These are phyloP conservation scores for Drosophila austrosaltans DNA, from an alignment of 2,888 invertebrate species.

Conservation along the genomic window DNA sequence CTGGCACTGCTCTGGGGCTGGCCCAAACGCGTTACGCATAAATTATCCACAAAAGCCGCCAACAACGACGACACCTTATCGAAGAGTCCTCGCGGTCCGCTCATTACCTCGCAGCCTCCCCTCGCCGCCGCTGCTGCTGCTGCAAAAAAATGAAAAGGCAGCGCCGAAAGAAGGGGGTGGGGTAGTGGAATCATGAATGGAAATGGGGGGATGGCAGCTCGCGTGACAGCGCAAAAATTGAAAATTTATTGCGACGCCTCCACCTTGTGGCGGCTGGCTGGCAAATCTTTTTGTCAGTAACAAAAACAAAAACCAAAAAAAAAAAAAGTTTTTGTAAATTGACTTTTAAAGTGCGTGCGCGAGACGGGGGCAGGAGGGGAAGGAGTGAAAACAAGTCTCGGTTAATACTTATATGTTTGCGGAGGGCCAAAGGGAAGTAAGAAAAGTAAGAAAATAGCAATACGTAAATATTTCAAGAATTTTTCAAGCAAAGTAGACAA, in stretches of 20 bases:
- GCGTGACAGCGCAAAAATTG: constrained; percentile 73
- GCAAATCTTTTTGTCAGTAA: constrained; percentile 9
- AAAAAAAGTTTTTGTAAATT: constrained; percentile 57
- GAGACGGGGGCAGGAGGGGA: not conserved
- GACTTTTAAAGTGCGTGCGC: constrained; percentile 64
- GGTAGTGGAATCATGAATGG: not conserved
- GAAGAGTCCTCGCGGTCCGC: constrained; percentile 52
- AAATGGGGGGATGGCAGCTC: constrained; percentile 34
- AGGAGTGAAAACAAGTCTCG: not conserved
- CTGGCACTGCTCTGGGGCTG: constrained; percentile 25
- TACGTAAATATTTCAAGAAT: constrained; percentile 20
- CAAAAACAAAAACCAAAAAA: constrained; percentile 32
- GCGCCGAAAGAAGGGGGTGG: not conserved
- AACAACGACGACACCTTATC: constrained; percentile 70
- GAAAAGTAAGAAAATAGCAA: not conserved
- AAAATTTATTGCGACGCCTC: constrained; percentile 75
- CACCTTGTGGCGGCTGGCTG: constrained; percentile 54
- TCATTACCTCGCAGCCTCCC: constrained; percentile 63
- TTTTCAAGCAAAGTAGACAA: constrained; percentile 17
- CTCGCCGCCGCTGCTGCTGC: not conserved
- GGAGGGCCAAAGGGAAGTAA: not conserved
- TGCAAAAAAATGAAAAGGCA: constrained; percentile 1
- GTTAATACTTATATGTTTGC: constrained; percentile 2
- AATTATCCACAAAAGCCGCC: constrained; percentile 58
- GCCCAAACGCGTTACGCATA: constrained; percentile 72